phyloP scores from a whole-genome alignment of 2,888 invertebrate genomes.

The Argyra leucocephala region DNA sequence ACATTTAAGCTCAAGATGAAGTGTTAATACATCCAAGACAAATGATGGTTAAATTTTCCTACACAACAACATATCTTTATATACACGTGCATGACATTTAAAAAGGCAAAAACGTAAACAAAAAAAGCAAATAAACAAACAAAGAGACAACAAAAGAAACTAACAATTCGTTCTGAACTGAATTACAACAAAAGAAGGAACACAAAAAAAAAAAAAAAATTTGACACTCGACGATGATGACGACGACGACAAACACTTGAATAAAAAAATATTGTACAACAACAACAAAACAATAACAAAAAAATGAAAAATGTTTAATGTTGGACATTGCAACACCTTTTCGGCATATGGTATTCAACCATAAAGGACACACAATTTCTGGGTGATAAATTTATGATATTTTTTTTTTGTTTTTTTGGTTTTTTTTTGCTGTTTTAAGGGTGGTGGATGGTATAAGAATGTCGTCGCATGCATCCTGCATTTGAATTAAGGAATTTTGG shows the following conservation, averaged over 20 bases:
- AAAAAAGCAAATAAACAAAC: neutral
- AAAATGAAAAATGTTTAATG: neutral
- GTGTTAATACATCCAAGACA: neutral
- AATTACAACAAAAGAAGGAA: neutral
- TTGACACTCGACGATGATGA: neutral
- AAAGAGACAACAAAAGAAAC: no score
- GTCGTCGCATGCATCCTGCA: neutral
- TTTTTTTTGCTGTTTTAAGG: neutral
- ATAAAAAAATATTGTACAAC: neutral
- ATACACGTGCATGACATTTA: neutral
- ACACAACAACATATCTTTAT: neutral
- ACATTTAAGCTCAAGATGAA: constrained; percentile 3
- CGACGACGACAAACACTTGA: neutral
- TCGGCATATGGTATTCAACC: neutral
- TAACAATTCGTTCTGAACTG: neutral
- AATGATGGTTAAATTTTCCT: neutral
- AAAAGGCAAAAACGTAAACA: no score
- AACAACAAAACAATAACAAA: neutral
- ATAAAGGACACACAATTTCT: neutral
- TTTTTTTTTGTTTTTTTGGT: neutral
- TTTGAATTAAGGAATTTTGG: constrained; percentile 1
- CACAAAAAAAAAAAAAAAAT: neutral
- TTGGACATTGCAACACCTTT: neutral
- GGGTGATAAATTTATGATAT: neutral
- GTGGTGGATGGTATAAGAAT: neutral